phyloP scores from a whole-genome alignment of 2,113 vertebrate species.

The Oreochromis aureus region DNA sequence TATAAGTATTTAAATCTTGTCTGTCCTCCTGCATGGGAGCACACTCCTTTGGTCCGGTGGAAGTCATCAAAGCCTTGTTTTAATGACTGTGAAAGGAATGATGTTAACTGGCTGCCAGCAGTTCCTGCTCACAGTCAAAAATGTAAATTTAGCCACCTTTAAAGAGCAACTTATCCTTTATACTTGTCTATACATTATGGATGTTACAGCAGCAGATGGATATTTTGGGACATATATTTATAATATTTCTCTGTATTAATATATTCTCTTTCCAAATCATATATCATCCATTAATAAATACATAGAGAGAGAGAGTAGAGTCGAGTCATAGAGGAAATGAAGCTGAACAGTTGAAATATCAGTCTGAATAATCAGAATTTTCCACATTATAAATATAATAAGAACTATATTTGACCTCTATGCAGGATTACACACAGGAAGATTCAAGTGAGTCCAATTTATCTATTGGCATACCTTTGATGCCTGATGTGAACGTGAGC shows the following conservation, averaged over 20 bases:
- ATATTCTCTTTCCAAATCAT: not conserved
- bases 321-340: not conserved
- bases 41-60: not conserved
- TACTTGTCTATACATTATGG: not conserved
- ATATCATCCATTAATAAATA: not conserved
- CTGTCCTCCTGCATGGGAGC: not conserved
- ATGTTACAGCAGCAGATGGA: not conserved
- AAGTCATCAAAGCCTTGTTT: constrained; percentile 1
- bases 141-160: not conserved
- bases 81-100: constrained; percentile 32
- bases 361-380: not conserved
- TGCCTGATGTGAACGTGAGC: not conserved
- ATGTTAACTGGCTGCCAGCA: constrained; percentile 29
- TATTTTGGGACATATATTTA: not conserved
- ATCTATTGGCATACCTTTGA: not conserved
- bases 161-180: not conserved
- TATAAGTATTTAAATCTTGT: not conserved
- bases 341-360: not conserved
- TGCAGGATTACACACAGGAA: not conserved
- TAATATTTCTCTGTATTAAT: not conserved
- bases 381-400: not conserved
- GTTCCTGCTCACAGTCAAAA: not conserved
- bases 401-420: not conserved
- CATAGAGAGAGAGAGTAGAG: not conserved
- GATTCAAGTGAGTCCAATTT: not conserved